phyloP scores from a whole-genome alignment of 2,113 vertebrate genomes.

The Centropus unirufus region DNA sequence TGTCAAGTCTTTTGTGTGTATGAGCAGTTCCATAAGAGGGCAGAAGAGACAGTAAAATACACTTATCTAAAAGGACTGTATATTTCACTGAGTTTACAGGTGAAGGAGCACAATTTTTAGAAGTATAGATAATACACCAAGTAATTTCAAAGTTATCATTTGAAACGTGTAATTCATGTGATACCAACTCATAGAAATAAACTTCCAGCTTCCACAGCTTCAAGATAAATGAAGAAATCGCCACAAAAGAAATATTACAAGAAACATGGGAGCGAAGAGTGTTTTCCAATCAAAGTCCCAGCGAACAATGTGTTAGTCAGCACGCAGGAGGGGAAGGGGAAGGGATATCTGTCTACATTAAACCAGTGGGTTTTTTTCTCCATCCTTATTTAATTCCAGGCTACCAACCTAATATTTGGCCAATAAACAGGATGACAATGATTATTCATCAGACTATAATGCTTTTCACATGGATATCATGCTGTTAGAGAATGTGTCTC shows the following conservation, averaged over 20 bases:
- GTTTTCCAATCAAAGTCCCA: neutral
- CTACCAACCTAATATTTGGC: neutral
- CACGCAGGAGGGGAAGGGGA: neutral
- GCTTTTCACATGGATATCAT: neutral
- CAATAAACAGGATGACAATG: neutral
- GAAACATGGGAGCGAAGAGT: neutral
- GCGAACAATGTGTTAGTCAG: neutral
- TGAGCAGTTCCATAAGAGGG: slow-evolving; percentile 38
- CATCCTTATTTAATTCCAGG: neutral
- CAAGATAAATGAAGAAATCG: neutral
- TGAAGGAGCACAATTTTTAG: neutral
- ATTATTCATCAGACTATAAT: neutral
- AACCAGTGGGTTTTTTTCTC: neutral
- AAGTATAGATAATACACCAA: neutral
- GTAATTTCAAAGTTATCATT: neutral
- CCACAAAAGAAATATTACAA: neutral
- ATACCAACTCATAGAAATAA: neutral
- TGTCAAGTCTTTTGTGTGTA: neutral
- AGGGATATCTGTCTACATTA: neutral
- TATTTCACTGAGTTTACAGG: neutral
- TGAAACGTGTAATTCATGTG: neutral
- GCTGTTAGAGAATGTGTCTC: neutral
- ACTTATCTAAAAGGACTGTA: neutral
- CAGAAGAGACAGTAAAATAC: slow-evolving; percentile 42
- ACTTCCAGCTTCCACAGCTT: neutral